These are phyloP conservation scores for Pelecanoides urinatrix DNA, from an alignment of 2,113 vertebrate species.

Conservation along the genomic window DNA sequence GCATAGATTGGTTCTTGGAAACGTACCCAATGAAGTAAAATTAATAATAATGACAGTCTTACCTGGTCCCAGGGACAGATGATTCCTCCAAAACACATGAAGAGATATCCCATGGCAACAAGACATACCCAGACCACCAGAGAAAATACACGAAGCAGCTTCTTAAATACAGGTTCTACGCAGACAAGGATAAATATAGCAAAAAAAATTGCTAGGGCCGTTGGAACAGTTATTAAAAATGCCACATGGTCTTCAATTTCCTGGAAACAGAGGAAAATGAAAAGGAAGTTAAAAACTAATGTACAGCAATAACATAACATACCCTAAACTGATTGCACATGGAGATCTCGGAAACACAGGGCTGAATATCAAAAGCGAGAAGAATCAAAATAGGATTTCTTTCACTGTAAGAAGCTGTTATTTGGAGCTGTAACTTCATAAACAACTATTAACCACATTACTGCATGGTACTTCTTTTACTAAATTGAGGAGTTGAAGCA, in stretches of 20 bases:
- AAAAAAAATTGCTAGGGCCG: conserved; percentile 94
- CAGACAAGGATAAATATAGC: conserved; percentile 96
- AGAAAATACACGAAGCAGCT: conserved; percentile 92
- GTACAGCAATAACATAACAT: neutral
- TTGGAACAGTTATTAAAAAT: conserved; percentile 95
- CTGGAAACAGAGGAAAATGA: conserved; percentile 70
- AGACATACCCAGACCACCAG: conserved; percentile 94
- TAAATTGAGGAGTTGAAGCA: neutral
- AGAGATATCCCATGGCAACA: conserved; percentile 96
- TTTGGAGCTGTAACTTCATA: neutral
- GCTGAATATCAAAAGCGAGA: neutral
- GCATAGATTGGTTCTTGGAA: neutral
- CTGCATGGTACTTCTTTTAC: neutral
- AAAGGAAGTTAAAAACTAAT: conserved; percentile 8
- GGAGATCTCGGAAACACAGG: neutral
- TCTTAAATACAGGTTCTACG: conserved; percentile 95
- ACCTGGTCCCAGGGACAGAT: conserved; percentile 99
- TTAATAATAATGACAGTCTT: conserved; percentile 42
- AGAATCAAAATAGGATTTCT: neutral
- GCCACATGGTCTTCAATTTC: conserved; percentile 91
- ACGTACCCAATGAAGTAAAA: neutral
- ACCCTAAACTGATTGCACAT: neutral
- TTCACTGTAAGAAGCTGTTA: neutral
- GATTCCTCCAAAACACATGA: conserved; percentile 96
- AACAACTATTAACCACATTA: neutral